Evolutionary conservation across 2,888 invertebrate species (phyloP), one percentile per base, ranked within the genome.

Genomic region (Drosophila multiciliata): DNA sequence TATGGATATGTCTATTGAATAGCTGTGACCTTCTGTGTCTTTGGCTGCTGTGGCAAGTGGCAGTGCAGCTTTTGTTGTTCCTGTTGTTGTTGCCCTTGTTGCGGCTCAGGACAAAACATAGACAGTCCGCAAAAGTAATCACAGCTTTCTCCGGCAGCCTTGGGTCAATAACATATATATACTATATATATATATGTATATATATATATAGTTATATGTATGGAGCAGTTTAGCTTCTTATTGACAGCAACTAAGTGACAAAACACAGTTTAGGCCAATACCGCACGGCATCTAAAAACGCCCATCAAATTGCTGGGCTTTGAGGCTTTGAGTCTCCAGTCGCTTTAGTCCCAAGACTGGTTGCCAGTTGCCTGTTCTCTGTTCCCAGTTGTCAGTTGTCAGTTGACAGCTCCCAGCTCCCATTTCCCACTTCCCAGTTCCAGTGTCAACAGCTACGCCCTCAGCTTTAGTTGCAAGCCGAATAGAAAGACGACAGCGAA

Each of bases 11-110:
- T 75, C 58, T 61, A 61, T 73, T 45, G 61, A 66, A 35, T 49
- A 33, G 72, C 86, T 87, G 68, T 84, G 84, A 85, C 84, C 84
- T 85, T 85, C 88, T 74, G 53, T 85, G 84, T 72, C 90, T 85
- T 85, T 85, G 90, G 73, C 72, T 84, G 73, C 66, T 74, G 84
- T 67, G 78, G 84, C 84, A 81, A 59, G 29, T 6, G 29, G 60
- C 49, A 63, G 69, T 77, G 77, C 80, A 69, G 81, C 49, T 62
- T 64, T 59, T 74, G 57, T 49, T 62, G 52, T 26, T 78, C 63
- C 15, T 62, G 61, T 59, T 74, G 57, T 49, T 62, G 52, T 26
- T 78, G 65, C 15, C 63, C 36, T 55, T 62, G 60, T 58, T 78
- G 63, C 40, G 57, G 59, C 45, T 68, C 40, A 55, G 58, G 35